Conservation (phyloP, 2,797 vertebrate species). For the Alfaro cultratus region DNA sequence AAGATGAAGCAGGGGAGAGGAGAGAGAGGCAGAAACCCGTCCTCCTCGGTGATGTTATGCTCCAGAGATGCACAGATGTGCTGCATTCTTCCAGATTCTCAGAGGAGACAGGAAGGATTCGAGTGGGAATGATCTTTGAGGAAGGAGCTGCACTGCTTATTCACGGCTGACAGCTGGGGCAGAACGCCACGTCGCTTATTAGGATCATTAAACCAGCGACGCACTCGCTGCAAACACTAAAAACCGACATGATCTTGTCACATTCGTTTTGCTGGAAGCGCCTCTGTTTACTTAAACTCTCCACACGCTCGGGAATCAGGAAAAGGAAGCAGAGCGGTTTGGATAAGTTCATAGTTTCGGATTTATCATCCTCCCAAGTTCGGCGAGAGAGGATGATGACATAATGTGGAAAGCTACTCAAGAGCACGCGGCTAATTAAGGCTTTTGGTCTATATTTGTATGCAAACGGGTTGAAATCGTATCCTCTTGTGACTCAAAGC, state of each 20-base stretch:
- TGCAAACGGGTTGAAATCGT: conserved; percentile 4
- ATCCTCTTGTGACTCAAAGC: background rate
- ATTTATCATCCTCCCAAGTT: conserved; percentile 9
- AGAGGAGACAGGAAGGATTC: conserved; percentile 32
- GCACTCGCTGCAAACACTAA: conserved; percentile 9
- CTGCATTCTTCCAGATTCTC: conserved; percentile 38
- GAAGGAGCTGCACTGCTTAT: conserved; percentile 34
- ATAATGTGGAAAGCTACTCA: conserved; percentile 21
- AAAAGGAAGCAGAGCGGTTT: background rate
- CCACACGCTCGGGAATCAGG: background rate
- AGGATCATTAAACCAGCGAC: conserved; percentile 10
- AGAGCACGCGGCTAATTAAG: conserved; percentile 34
- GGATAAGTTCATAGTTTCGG: conserved; percentile 1
- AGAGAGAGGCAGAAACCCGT: conserved; percentile 31
- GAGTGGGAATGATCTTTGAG: conserved; percentile 44
- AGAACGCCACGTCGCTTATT: conserved; percentile 12
- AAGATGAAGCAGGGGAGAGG: background rate
- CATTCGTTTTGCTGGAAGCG: background rate
- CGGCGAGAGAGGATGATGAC: conserved; percentile 24
- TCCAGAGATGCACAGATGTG: conserved; percentile 66
- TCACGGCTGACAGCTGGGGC: conserved; percentile 33
- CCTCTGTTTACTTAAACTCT: conserved; percentile 1
- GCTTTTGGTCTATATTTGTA: conserved; percentile 24
- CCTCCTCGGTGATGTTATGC: conserved; percentile 52
- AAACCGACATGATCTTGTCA: conserved; percentile 13